Base-by-base conservation (phyloP, 2,113 vertebrate genomes). In the Calyptommatus sinebrachiatus region DNA sequence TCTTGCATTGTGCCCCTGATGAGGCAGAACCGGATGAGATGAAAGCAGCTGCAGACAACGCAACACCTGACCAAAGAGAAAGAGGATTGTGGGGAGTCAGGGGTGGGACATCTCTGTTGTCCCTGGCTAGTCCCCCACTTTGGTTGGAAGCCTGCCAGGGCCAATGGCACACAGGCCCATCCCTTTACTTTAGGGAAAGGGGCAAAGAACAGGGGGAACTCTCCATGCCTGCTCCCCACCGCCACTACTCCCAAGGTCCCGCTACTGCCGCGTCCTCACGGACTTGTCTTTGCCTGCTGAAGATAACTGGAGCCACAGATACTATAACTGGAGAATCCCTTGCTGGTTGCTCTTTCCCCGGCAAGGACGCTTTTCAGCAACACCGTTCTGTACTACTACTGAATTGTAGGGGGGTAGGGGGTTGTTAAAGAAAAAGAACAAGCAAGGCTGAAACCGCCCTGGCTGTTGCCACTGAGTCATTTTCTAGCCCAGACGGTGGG, bases 1-100 rank as follows among this genome's bases (percentile, higher is more conserved):
- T 94, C 97, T 76, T 96, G 96, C 94, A 98, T 99, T 24, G 96
- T 98, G 73, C 97, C 97, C 21, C 96, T 98, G 81, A 98, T 99
- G 97, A 94, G 97, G 63, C 97, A 97, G 88, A 96, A 99, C 89
- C 93, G 97, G 72, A 94, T 96, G 90, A 96, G 95, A 95, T 98
- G 97, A 98, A 84, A 60, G 10, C 96, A 97, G 84, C 35, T 1
- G 5, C 12, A 28, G 53, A 6, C 46, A 6, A 28, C 0, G 50
- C 60, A 9, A 26, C 29, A n/a, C 14, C 16, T 21, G 29, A 68
- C 84, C 63, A 35, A 81, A 78, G 79, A 80, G 73, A 48, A 79
- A 28, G 11, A 61, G n/a, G 11, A 31, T n/a, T n/a, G 9, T 3
- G 10, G 50, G 50, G 50, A 14, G 50, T 53, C 50, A 3, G 21